phyloP scores from a whole-genome alignment of 2,888 invertebrate species.

The Brenthis daphne region DNA sequence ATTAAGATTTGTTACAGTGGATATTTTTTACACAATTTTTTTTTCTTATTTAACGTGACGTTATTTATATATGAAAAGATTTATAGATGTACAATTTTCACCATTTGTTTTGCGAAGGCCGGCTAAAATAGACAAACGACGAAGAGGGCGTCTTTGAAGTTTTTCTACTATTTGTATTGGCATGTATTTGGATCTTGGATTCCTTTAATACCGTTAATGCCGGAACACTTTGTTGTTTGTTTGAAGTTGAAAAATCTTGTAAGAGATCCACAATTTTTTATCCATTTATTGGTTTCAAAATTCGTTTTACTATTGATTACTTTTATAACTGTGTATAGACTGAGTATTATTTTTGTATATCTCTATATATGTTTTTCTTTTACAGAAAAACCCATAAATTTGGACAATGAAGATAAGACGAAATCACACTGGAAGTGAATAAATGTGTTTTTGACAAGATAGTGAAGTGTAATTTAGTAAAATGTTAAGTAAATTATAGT shows the following conservation, averaged over 20 bases:
- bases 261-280: background rate
- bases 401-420: conserved; percentile 7
- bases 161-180: conserved; percentile 39
- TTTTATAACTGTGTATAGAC: no score
- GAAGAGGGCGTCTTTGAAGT: conserved; percentile 31
- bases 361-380: background rate
- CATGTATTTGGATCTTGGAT: conserved; percentile 18
- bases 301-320: no score
- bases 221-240: conserved; percentile 25
- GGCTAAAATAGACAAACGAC: conserved; percentile 27
- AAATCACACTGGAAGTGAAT: background rate
- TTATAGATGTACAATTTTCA: conserved; percentile 29
- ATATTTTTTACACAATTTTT: background rate
- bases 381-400: background rate
- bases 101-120: conserved; percentile 32
- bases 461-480: conserved; percentile 27
- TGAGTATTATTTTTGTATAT: no score
- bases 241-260: background rate
- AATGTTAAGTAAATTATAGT: conserved; percentile 26
- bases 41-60: background rate
- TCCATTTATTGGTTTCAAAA: background rate
- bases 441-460: background rate
- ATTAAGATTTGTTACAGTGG: no score
- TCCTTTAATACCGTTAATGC: conserved; percentile 16
- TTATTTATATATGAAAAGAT: conserved; percentile 28